phyloP scores from a whole-genome alignment of 2,888 invertebrate genomes.

The Hipparchia sbordonii region DNA sequence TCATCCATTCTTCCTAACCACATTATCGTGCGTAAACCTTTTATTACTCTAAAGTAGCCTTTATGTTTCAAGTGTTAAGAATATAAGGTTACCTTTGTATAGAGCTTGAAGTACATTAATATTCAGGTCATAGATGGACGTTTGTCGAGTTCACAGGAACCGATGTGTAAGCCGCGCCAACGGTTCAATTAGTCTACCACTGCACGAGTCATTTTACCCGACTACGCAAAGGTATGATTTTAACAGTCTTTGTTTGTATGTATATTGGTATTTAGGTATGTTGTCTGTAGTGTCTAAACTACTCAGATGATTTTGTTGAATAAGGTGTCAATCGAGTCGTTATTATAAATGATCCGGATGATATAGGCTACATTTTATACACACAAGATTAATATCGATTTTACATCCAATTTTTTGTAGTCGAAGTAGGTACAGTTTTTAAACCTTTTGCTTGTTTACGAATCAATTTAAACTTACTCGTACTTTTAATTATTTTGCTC shows the following conservation, averaged over 20 bases:
- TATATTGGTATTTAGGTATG: too few species aligned
- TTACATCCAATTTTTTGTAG: too few species aligned
- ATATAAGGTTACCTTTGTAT: slow-evolving; percentile 6
- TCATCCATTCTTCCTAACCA: slow-evolving; percentile 21
- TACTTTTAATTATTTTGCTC: too few species aligned
- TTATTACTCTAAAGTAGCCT: slow-evolving; percentile 21
- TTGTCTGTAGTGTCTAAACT: too few species aligned
- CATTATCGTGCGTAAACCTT: slow-evolving; percentile 29
- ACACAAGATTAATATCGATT: too few species aligned
- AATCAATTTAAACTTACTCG: slow-evolving; percentile 22
- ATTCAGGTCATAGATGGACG: slow-evolving; percentile 57
- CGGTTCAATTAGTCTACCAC: slow-evolving; percentile 57
- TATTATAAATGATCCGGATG: too few species aligned
- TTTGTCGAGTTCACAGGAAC: slow-evolving; percentile 55
- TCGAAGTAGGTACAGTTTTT: too few species aligned
- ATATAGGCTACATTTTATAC: too few species aligned
- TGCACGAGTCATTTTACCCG: slow-evolving; percentile 41
- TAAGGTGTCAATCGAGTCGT: too few species aligned
- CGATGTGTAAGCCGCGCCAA: slow-evolving; percentile 47
- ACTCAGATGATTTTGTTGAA: too few species aligned
- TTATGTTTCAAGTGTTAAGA: slow-evolving; percentile 12
- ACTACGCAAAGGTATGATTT: too few species aligned
- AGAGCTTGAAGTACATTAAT: slow-evolving; percentile 47
- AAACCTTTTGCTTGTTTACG: slow-evolving; percentile 14
- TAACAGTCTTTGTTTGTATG: too few species aligned